These are phyloP conservation scores for Lampris megalopsis DNA, from an alignment of 2,113 vertebrate genomes.

Conservation along the genomic window DNA sequence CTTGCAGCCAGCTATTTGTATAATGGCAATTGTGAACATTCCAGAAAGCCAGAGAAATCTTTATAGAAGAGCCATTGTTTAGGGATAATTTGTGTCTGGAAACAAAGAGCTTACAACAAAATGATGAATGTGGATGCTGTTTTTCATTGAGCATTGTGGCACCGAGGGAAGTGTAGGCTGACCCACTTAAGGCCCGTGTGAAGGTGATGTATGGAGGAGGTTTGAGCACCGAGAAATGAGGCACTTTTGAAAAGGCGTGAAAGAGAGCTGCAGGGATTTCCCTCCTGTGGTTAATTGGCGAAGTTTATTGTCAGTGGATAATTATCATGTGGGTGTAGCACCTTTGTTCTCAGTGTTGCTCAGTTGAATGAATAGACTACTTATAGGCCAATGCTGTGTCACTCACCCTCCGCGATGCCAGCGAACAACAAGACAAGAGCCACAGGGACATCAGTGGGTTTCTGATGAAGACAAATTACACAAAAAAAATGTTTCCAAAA, in stretches of 20 bases:
- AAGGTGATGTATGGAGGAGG: slow-evolving; percentile 74
- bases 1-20: slow-evolving; percentile 35
- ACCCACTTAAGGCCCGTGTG: slow-evolving; percentile 77
- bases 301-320: slow-evolving; percentile 42
- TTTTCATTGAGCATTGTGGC: slow-evolving; percentile 57
- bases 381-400: neutral
- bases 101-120: slow-evolving; percentile 68
- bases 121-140: slow-evolving; percentile 77
- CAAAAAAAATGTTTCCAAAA: too few species aligned
- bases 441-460: too few species aligned
- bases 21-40: slow-evolving; percentile 54
- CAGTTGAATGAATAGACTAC: slow-evolving; percentile 17
- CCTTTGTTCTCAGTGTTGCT: slow-evolving; percentile 34
- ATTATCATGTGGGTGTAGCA: slow-evolving; percentile 42
- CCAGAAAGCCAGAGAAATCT: slow-evolving; percentile 47
- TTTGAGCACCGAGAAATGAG: slow-evolving; percentile 34
- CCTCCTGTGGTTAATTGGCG: slow-evolving; percentile 38
- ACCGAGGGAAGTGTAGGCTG: slow-evolving; percentile 51
- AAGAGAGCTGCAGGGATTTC: slow-evolving; percentile 31
- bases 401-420: neutral
- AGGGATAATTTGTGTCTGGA: slow-evolving; percentile 68
- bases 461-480: too few species aligned
- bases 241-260: slow-evolving; percentile 10
- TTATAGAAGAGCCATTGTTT: slow-evolving; percentile 71
- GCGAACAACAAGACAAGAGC: too few species aligned